Conservation (phyloP, 1,140 invertebrate genomes). For the Anastrepha ludens region DNA sequence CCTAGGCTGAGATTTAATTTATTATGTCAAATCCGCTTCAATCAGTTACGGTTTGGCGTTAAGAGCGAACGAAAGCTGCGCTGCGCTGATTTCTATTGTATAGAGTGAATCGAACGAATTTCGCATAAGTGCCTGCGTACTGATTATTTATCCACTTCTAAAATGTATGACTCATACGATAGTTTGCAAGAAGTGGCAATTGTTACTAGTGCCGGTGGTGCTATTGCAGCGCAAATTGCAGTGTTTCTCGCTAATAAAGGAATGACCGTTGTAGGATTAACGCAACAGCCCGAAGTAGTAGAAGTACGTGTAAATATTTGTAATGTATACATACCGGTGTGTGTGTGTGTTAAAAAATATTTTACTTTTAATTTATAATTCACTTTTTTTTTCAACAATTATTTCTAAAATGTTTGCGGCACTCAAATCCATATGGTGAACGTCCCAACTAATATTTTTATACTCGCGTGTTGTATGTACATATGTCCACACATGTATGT, state of each 20-base stretch:
- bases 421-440: no score
- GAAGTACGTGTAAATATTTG: conserved; percentile 66
- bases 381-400: no score
- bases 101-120: neutral
- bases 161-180: neutral
- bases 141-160: neutral
- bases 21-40: neutral
- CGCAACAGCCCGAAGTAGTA: conserved; percentile 76
- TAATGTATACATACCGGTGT: no score
- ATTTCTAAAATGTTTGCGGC: no score
- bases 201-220: conserved; percentile 80
- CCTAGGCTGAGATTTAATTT: neutral
- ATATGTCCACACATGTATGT: no score
- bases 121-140: neutral
- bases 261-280: conserved; percentile 79
- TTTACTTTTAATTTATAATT: no score
- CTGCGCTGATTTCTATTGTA: neutral
- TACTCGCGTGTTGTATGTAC: no score
- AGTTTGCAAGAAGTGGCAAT: conserved; percentile 75
- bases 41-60: neutral
- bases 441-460: no score
- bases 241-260: conserved; percentile 75
- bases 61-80: neutral
- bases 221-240: conserved; percentile 77
- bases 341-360: no score